Evolutionary conservation across 2,797 vertebrate genomes (phyloP).

Genomic region (Gouania willdenowi): DNA sequence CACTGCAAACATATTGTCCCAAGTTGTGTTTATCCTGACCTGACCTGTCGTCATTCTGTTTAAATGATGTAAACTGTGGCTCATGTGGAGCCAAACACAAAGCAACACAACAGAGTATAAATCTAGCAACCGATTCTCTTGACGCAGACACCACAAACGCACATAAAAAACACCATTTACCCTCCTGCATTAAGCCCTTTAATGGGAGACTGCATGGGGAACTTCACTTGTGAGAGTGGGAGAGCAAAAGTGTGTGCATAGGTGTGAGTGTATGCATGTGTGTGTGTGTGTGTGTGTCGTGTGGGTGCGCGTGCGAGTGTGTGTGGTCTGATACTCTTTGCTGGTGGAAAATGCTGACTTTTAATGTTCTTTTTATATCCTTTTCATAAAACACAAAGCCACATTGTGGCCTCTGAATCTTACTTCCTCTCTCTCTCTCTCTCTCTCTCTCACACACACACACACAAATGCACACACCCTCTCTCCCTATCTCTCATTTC

Average conservation of each 20-base stretch:
- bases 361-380: constrained; percentile 51
- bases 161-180: constrained; percentile 51
- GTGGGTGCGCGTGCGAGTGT: too few relatives aligned
- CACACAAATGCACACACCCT: too few relatives aligned
- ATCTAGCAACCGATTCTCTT: too few relatives aligned
- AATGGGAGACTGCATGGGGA: constrained; percentile 55
- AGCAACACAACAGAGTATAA: too few relatives aligned
- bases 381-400: constrained; percentile 74
- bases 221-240: background rate
- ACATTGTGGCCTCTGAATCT: constrained; percentile 64
- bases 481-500: too few relatives aligned
- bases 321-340: constrained; percentile 41
- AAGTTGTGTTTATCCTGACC: background rate
- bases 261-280: constrained; percentile 17
- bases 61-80: background rate
- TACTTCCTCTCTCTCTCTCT: constrained; percentile 46
- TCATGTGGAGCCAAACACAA: background rate
- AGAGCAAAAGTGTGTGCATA: constrained; percentile 17
- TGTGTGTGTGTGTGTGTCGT: constrained; percentile 11
- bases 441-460: constrained; percentile 24
- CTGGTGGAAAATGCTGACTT: constrained; percentile 76
- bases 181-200: constrained; percentile 62
- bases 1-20: background rate
- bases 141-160: constrained; percentile 24
- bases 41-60: background rate